Evolutionary conservation across 2,888 invertebrate genomes (phyloP).

Genomic region (Apoda limacodes): DNA sequence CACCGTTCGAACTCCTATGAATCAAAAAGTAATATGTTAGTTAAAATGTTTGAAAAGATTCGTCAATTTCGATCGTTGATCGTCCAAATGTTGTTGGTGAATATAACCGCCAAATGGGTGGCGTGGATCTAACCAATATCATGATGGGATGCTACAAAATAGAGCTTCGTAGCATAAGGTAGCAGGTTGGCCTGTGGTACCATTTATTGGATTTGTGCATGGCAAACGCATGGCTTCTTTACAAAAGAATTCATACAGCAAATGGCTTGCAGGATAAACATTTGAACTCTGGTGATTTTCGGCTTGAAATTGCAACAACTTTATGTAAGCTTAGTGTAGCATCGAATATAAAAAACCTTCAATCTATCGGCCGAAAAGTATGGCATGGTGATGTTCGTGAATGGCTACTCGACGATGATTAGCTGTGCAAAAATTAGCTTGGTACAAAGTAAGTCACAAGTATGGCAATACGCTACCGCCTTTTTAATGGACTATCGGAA

Average conservation of each 20-base stretch:
- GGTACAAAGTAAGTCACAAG: no score
- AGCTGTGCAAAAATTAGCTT: no score
- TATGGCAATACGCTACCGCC: no score
- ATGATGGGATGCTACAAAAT: conserved; percentile 22
- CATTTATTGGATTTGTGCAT: conserved; percentile 26
- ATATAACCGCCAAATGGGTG: conserved; percentile 25
- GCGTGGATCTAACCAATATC: conserved; percentile 24
- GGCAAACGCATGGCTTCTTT: conserved; percentile 24
- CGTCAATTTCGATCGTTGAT: conserved; percentile 16
- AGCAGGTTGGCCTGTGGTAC: conserved; percentile 27
- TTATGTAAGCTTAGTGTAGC: no score
- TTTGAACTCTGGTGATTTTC: no score
- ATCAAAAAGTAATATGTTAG: conserved; percentile 18
- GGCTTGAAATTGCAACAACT: no score
- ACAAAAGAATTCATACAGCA: conserved; percentile 12
- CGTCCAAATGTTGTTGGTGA: conserved; percentile 21
- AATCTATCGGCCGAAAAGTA: no score
- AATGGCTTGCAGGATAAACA: conserved; percentile 4
- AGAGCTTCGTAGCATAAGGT: conserved; percentile 19
- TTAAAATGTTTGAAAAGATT: conserved; percentile 21
- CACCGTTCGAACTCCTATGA: conserved; percentile 14
- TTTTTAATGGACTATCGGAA: no score
- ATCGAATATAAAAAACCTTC: no score
- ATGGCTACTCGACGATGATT: no score
- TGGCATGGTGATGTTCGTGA: no score